Evolutionary conservation across 2,888 invertebrate genomes (phyloP).

Genomic region (Tenthredo livida): DNA sequence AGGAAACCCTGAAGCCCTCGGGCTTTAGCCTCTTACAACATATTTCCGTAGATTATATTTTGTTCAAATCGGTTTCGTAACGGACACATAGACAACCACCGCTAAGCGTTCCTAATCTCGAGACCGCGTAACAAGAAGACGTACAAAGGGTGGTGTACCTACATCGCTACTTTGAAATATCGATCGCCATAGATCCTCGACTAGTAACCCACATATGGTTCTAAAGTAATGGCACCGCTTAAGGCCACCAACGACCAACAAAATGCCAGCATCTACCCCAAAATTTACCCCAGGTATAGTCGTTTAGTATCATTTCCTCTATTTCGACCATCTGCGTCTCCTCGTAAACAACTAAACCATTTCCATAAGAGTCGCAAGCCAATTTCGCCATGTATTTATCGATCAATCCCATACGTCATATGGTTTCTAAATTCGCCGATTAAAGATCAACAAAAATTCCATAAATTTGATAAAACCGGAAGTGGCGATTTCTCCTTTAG

Average conservation of each 20-base stretch:
- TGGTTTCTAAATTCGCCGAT: no score
- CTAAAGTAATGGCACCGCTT: constrained; percentile 49
- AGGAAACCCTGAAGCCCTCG: not conserved
- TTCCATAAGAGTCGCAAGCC: not conserved
- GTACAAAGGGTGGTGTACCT: constrained; percentile 59
- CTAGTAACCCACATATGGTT: constrained; percentile 51
- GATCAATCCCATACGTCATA: no score
- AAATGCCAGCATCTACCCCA: not conserved
- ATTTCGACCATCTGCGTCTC: constrained; percentile 35
- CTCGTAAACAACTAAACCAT: constrained; percentile 35
- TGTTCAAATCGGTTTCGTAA: not conserved
- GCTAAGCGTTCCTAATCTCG: constrained; percentile 62
- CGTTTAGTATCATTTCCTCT: not conserved
- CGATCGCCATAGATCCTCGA: constrained; percentile 57
- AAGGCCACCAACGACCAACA: constrained; percentile 27
- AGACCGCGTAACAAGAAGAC: constrained; percentile 65
- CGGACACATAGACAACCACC: not conserved
- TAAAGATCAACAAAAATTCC: no score
- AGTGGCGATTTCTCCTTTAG: not conserved
- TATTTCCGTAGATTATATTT: not conserved
- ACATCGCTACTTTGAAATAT: constrained; percentile 60
- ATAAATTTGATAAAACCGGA: not conserved
- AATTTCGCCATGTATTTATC: no score
- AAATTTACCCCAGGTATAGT: not conserved
- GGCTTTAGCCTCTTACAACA: not conserved